phyloP scores from a whole-genome alignment of 2,113 vertebrate genomes.

The Indri indri region DNA sequence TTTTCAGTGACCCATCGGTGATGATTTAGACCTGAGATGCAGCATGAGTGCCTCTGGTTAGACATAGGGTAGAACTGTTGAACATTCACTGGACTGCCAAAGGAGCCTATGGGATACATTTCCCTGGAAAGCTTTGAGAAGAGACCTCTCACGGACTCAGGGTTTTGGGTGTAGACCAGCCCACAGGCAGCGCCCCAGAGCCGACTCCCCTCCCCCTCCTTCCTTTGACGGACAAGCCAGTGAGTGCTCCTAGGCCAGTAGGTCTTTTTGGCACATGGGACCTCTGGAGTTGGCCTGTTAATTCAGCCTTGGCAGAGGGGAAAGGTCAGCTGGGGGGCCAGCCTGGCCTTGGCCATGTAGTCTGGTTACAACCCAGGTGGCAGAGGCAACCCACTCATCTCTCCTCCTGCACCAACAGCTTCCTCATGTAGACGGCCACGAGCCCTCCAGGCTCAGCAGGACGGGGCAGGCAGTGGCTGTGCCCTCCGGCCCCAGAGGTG shows the following conservation, averaged over 20 bases:
- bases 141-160: neutral
- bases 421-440: neutral
- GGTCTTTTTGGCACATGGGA: neutral
- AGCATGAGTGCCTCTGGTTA: neutral
- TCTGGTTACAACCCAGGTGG: conserved; percentile 42
- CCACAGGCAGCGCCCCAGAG: neutral
- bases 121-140: neutral
- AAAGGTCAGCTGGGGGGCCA: conserved; percentile 61
- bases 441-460: neutral
- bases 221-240: neutral
- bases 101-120: neutral
- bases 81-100: accelerated
- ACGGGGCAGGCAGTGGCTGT: neutral
- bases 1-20: neutral
- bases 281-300: conserved; percentile 14
- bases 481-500: neutral
- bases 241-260: neutral
- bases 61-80: neutral
- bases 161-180: neutral
- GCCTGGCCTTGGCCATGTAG: neutral
- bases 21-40: neutral
- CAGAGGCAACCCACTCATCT: neutral
- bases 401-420: neutral
- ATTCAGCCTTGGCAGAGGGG: conserved; percentile 66
- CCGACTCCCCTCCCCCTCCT: neutral